Evolutionary conservation across 2,797 vertebrate genomes (phyloP).

Genomic region (Enteromius argenteus): DNA sequence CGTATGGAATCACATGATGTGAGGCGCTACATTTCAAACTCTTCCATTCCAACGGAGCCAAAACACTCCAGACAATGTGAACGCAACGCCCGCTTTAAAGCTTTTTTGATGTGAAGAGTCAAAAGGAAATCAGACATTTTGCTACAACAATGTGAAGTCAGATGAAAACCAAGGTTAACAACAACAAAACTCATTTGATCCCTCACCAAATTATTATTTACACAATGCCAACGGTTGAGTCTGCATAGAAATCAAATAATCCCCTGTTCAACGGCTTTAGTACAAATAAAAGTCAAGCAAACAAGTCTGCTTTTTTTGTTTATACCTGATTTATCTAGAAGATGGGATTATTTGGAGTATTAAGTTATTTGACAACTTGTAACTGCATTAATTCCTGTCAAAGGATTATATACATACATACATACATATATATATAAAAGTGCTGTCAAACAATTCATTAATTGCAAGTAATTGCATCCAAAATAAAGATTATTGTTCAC

Average conservation of each 20-base stretch:
- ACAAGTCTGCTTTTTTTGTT: too few relatives aligned
- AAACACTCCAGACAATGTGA: slow-evolving; percentile 8
- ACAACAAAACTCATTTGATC: not conserved
- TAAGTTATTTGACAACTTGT: not conserved
- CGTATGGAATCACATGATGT: not conserved
- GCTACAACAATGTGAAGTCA: not conserved
- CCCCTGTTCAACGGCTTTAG: not conserved
- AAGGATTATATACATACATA: not conserved
- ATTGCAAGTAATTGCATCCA: too few relatives aligned
- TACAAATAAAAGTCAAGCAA: not conserved
- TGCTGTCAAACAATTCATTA: too few relatives aligned
- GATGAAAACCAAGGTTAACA: not conserved
- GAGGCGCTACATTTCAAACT: not conserved
- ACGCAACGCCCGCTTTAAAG: not conserved
- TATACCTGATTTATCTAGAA: not conserved
- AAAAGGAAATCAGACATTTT: slow-evolving; percentile 4
- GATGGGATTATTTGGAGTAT: not conserved
- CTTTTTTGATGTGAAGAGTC: not conserved
- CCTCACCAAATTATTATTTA: not conserved
- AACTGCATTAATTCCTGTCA: not conserved
- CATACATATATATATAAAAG: not conserved
- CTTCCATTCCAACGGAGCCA: not conserved
- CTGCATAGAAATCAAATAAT: not conserved
- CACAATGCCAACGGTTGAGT: not conserved
- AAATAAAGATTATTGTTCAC: too few relatives aligned